These are phyloP conservation scores for Phymatocera aterrima DNA, from an alignment of 2,888 invertebrate genomes.

Conservation along the genomic window DNA sequence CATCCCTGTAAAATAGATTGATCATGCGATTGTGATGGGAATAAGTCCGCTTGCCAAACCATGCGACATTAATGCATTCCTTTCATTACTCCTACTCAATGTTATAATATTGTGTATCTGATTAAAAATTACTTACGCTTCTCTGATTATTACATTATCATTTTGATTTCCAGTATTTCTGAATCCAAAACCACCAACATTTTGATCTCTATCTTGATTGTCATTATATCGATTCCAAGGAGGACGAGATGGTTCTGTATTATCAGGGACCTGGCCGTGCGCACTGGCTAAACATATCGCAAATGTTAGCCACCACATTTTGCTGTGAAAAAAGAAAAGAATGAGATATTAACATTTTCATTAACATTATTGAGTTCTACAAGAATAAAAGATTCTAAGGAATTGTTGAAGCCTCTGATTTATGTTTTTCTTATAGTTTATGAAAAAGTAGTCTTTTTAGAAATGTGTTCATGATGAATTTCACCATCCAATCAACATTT, in stretches of 20 bases:
- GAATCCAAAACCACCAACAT: slow-evolving; percentile 48
- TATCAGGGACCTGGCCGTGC: slow-evolving; percentile 58
- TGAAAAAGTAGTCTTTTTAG: slow-evolving; percentile 16
- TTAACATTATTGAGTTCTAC: neutral
- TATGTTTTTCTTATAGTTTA: neutral
- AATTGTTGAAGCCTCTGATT: neutral
- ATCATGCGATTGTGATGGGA: slow-evolving; percentile 14
- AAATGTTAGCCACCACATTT: slow-evolving; percentile 63
- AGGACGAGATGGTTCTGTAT: slow-evolving; percentile 56
- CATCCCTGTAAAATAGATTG: slow-evolving; percentile 38
- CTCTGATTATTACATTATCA: slow-evolving; percentile 67
- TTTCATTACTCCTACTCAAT: neutral
- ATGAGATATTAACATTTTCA: neutral
- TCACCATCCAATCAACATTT: neutral
- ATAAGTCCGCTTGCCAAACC: neutral
- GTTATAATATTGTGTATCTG: neutral
- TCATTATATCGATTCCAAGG: slow-evolving; percentile 60
- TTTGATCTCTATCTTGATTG: slow-evolving; percentile 54
- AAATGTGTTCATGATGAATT: neutral
- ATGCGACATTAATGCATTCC: slow-evolving; percentile 7
- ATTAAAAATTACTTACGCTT: slow-evolving; percentile 63
- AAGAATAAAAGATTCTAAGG: too few relatives aligned
- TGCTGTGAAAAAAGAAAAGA: slow-evolving; percentile 45
- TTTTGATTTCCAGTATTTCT: slow-evolving; percentile 49
- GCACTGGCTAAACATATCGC: slow-evolving; percentile 57